phyloP scores from a whole-genome alignment of 2,797 vertebrate genomes.

The Poeciliopsis gracilis region DNA sequence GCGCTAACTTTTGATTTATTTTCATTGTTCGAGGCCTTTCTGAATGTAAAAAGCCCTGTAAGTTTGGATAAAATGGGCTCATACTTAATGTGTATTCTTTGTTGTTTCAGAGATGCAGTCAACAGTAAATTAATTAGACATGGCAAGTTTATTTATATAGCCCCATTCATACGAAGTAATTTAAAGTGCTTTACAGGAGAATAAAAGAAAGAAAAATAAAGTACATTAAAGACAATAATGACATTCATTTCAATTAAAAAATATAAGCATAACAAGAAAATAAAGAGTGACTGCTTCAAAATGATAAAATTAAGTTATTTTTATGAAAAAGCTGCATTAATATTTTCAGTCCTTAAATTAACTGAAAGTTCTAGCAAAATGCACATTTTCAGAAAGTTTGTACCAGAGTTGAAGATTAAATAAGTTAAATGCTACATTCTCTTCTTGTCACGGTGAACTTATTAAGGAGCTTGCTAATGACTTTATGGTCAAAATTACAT shows the following conservation, averaged over 20 bases:
- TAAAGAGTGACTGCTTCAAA: neutral
- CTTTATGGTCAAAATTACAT: neutral
- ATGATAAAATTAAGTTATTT: neutral
- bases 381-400: neutral
- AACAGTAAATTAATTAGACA: slow-evolving; percentile 22
- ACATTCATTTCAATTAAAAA: neutral
- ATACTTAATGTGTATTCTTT: slow-evolving; percentile 5
- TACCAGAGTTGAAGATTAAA: neutral
- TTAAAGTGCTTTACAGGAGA: neutral
- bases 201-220: neutral
- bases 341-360: neutral
- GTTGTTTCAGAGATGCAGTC: slow-evolving; percentile 36
- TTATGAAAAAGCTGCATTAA: neutral
- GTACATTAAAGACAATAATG: neutral
- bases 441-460: neutral
- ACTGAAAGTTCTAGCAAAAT: neutral
- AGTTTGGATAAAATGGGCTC: slow-evolving; percentile 40
- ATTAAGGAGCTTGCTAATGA: neutral
- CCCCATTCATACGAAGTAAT: neutral
- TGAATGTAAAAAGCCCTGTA: slow-evolving; percentile 44
- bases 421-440: neutral
- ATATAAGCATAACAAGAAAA: neutral
- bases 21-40: slow-evolving; percentile 42
- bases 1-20: slow-evolving; percentile 54
- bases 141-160: neutral